phyloP scores from a whole-genome alignment of 1,140 invertebrate species.

The fruit fly (Drosophila melanogaster) region Release_6_plus_ISO1_MT NC_004354.4:8314501-8315000 shows the following conservation, averaged over 20 bases:
- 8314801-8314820: constrained; percentile 25
- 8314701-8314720: background rate
- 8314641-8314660: constrained; percentile 7
- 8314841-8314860: constrained; percentile 33
- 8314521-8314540: no score
- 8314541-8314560: no score
- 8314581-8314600: no score
- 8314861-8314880: constrained; percentile 23
- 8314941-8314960: background rate
- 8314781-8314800: background rate
- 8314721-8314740: constrained; percentile 47
- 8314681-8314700: background rate
- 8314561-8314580: no score
- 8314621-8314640: background rate
- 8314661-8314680: background rate
- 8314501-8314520: no score
- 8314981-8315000: background rate
- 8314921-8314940: constrained; percentile 1
- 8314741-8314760: constrained; percentile 48
- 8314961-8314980: background rate
- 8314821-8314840: constrained; percentile 28
- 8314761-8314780: constrained; percentile 4
- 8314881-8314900: constrained; percentile 3
- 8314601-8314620: background rate
- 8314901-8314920: background rate